Evolutionary conservation across 2,113 vertebrate species (phyloP), one percentile per base, ranked within the genome.

Genomic region (Tragelaphus buxtoni): DNA sequence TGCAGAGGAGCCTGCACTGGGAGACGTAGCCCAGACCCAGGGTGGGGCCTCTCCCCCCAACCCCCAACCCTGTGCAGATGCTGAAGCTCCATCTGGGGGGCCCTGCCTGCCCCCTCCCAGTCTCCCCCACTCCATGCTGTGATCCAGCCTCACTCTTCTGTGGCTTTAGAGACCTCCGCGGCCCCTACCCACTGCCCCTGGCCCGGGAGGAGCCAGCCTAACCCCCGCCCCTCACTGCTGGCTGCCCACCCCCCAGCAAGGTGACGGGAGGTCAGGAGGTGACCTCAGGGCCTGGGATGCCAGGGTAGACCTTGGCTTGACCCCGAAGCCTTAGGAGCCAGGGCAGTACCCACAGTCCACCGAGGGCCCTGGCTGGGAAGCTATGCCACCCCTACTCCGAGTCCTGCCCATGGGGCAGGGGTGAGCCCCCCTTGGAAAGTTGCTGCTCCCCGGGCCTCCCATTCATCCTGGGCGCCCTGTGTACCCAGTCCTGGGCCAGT

Each of bases 51-150:
- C 5, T 8, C 22, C 17, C 4, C 17, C 26, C 30, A 5, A 24
- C 32, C 49, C 30, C 39, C 7, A 7, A 26, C 24, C 49, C 30
- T 12, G 28, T 1, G 26, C 28, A 72, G 35, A 12, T 5, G 20
- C 72, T 7, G 30, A 9, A 28, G 65, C 51, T 92, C 69, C 28
- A 1, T 17, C 42, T 77, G 5, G 32, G 20, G 26, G 30, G 17
- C 32, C 30, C 47, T 24, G 22, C 39, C 65, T 5, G 11, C 30
- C 35, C 28, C 56, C 24, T 30, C 14, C 17, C 1, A 6, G 4
- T 11, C 35, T 42, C 35, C 39, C 22, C 1, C 0, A 9, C 22
- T 32, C 4, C 18, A 2, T 65, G 28, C 28, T 76, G 12, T 24
- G 20, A 74, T 55, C 85, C 56, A 17, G 28, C 4, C n/a, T 42